Evolutionary conservation across 2,888 invertebrate genomes (phyloP).

Genomic region (Ornithoptera alexandrae): DNA sequence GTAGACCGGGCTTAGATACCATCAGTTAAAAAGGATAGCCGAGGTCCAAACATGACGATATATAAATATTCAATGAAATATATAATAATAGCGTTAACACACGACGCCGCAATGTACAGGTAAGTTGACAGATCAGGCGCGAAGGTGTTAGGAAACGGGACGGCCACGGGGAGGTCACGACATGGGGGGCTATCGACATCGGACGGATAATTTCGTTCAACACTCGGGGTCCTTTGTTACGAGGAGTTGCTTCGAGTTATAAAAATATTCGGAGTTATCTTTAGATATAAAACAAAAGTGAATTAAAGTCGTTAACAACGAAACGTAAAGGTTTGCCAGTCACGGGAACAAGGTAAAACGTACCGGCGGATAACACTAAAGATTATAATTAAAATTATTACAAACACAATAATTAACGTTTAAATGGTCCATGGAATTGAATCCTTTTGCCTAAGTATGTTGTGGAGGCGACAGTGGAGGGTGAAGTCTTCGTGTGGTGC

Average conservation of each 20-base stretch:
- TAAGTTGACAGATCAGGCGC: conserved; percentile 32
- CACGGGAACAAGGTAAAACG: no score
- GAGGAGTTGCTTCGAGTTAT: conserved; percentile 22
- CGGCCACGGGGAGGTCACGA: conserved; percentile 52
- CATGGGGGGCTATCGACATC: conserved; percentile 64
- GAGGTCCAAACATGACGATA: no score
- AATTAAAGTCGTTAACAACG: no score
- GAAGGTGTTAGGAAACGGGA: conserved; percentile 36
- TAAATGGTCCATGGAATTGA: conserved; percentile 11
- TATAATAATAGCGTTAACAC: not conserved
- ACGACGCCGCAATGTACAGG: conserved; percentile 23
- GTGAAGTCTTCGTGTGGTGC: conserved; percentile 8
- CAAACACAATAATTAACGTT: conserved; percentile 4
- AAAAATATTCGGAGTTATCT: conserved; percentile 24
- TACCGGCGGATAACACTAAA: conserved; percentile 11
- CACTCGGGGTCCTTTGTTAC: conserved; percentile 31
- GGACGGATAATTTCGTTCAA: conserved; percentile 75
- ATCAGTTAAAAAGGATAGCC: no score
- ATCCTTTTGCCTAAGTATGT: not conserved
- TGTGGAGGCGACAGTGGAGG: not conserved
- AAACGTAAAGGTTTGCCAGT: no score
- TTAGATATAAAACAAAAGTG: conserved; percentile 6
- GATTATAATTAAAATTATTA: conserved; percentile 10
- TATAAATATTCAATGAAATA: no score
- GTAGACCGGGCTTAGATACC: no score